These are phyloP conservation scores for Melolontha melolontha DNA, from an alignment of 2,888 invertebrate species.

Conservation along the genomic window DNA sequence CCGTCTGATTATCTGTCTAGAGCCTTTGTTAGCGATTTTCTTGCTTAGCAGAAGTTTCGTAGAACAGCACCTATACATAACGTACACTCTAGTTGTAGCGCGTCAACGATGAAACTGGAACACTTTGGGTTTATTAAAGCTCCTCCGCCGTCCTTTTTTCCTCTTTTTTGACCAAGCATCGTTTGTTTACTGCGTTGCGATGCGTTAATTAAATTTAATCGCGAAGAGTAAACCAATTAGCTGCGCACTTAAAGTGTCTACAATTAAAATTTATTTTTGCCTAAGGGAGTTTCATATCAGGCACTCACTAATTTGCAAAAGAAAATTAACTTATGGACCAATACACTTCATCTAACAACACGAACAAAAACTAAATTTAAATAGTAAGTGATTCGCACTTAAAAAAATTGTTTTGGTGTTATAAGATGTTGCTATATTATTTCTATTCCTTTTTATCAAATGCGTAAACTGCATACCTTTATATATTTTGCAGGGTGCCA, in stretches of 20 bases:
- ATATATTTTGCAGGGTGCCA: no score
- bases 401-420: no score
- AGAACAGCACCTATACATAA: slow-evolving; percentile 1
- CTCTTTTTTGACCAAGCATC: not conserved
- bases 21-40: slow-evolving; percentile 42
- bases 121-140: slow-evolving; percentile 4
- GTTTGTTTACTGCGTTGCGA: slow-evolving; percentile 12
- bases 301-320: no score
- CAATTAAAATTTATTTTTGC: no score
- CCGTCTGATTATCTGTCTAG: slow-evolving; percentile 44
- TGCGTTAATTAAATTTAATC: slow-evolving; percentile 35
- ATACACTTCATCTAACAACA: no score
- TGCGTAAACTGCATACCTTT: no score
- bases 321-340: no score
- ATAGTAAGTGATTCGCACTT: no score
- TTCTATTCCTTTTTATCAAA: no score
- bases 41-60: slow-evolving; percentile 36
- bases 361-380: no score
- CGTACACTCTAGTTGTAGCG: not conserved
- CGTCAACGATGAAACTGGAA: slow-evolving; percentile 7
- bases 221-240: slow-evolving; percentile 28
- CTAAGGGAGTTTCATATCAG: no score
- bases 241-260: not conserved
- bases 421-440: no score
- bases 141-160: not conserved